Evolutionary conservation across 1,140 invertebrate genomes (phyloP).

Genomic region (Gyrodactylus bullatarudis): DNA sequence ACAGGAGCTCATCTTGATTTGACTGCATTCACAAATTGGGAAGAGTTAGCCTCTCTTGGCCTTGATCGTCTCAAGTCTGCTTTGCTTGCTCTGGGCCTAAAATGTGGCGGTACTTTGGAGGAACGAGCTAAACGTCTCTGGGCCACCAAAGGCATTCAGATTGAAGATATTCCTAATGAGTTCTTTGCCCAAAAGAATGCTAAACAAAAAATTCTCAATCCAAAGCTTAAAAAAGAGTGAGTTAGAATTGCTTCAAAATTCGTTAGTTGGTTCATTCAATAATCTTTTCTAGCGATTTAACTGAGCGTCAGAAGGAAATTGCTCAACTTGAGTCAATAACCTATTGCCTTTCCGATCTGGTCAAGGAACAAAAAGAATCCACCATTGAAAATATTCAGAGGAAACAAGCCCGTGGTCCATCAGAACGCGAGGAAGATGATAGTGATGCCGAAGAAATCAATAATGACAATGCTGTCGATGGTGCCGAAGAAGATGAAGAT

Average conservation of each 20-base stretch:
- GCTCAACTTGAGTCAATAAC: conserved; percentile 52
- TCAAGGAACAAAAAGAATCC: conserved; percentile 36
- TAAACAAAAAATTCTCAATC: conserved; percentile 17
- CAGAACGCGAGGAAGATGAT: conserved; percentile 29
- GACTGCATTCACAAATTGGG: conserved; percentile 68
- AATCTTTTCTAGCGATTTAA: too few relatives aligned
- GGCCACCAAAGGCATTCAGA: conserved; percentile 61
- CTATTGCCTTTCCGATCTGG: conserved; percentile 43
- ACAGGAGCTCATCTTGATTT: conserved; percentile 80
- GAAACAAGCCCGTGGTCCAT: conserved; percentile 43
- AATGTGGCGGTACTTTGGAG: conserved; percentile 87
- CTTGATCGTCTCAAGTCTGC: conserved; percentile 84
- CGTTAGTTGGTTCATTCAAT: too few relatives aligned
- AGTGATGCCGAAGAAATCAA: conserved; percentile 35
- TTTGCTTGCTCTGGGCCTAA: conserved; percentile 70
- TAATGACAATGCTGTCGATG: conserved; percentile 26
- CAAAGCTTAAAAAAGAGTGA: not conserved
- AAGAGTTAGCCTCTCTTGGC: conserved; percentile 74
- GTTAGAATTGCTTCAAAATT: too few relatives aligned
- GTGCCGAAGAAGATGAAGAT: conserved; percentile 45
- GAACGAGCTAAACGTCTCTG: conserved; percentile 77
- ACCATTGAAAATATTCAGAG: conserved; percentile 92
- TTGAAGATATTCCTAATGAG: conserved; percentile 42
- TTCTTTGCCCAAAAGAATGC: conserved; percentile 41
- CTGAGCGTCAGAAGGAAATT: conserved; percentile 26